These are phyloP conservation scores for Danionella cerebrum DNA, from an alignment of 2,113 vertebrate species.

Conservation along the genomic window DNA sequence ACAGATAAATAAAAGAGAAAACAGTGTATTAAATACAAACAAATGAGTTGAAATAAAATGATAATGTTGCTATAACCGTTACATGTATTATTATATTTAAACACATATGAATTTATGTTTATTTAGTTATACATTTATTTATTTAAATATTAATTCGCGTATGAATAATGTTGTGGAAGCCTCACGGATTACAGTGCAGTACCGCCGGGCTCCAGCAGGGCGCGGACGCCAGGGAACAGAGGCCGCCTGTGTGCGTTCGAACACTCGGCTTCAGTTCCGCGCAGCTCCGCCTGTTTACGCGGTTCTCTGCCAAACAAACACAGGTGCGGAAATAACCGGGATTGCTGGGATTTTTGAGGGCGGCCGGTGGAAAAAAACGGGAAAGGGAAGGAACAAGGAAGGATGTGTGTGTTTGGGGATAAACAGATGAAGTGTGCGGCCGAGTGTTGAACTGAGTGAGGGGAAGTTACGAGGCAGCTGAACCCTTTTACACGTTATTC, in stretches of 20 bases:
- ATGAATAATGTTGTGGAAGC: too few species aligned
- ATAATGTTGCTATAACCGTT: too few species aligned
- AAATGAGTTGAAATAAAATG: too few species aligned
- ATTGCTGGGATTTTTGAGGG: constrained; percentile 71
- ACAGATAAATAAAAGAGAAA: too few species aligned
- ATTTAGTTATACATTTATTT: too few species aligned
- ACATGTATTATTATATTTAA: too few species aligned
- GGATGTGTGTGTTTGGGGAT: constrained; percentile 48
- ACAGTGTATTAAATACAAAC: too few species aligned
- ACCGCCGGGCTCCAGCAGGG: constrained; percentile 6
- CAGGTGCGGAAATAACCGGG: constrained; percentile 69
- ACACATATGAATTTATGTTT: too few species aligned
- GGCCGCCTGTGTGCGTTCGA: constrained; percentile 51
- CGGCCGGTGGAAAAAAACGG: constrained; percentile 55
- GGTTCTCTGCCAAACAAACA: constrained; percentile 63
- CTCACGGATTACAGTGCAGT: too few species aligned
- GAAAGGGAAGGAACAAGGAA: constrained; percentile 55
- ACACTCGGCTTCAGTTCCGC: constrained; percentile 58
- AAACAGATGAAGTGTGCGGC: constrained; percentile 27
- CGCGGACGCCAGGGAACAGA: constrained; percentile 49
- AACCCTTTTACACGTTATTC: constrained; percentile 21
- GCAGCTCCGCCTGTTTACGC: constrained; percentile 57
- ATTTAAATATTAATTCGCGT: too few species aligned
- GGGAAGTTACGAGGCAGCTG: too few species aligned
- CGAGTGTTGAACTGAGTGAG: too few species aligned